Evolutionary conservation across 2,113 vertebrate genomes (phyloP), one percentile per base, ranked within the genome.

Genomic region (Mesoclemmys tuberculata): DNA sequence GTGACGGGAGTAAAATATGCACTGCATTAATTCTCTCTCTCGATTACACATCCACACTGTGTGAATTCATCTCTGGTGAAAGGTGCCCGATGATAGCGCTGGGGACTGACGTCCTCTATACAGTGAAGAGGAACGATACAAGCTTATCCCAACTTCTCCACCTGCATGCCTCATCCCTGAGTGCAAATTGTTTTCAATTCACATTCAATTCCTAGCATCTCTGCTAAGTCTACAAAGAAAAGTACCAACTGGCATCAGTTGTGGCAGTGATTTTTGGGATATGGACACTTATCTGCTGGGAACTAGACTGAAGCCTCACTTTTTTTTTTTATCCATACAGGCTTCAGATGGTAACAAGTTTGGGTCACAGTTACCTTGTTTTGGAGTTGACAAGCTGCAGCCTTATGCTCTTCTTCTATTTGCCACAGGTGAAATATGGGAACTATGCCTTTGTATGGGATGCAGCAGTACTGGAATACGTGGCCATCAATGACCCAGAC

Each of bases 361-460:
- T 31, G 48, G 22, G 38, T 82, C 78, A 49, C 38, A 1, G 7
- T 7, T 41, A 8, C 6, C 19, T 77, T 46, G 56, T 55, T 71
- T 51, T 2, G 8, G 27, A 29, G n/a, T 4, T 21, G 84, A 8
- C 35, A 35, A 54, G 2, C 6, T 3, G 0, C n/a, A 58, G n/a
- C 54, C 48, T 85, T 80, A 27, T 95, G n/a, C n/a, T 95, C 38
- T 88, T 38, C 12, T 81, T 93, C 1, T 93, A 46, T 84, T 95
- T 93, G 74, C 91, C 8, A 1, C 97, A 99, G 99, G 99, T 99
- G 97, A 99, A 99, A 95, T 97, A 98, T 1, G 99, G 99, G 58
- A 99, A 99, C 84, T 99, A 99, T 38, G 99, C 99, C 88, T 99
- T 99, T 80, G 99, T 99, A 11, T 99, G 99, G 99, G 99, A 99